A percentile compares a stretch with the other conserved stretches of the same genome.
phyloP scores from a whole-genome alignment of 2,888 invertebrate genomes.

The Phalangium opilio region DNA sequence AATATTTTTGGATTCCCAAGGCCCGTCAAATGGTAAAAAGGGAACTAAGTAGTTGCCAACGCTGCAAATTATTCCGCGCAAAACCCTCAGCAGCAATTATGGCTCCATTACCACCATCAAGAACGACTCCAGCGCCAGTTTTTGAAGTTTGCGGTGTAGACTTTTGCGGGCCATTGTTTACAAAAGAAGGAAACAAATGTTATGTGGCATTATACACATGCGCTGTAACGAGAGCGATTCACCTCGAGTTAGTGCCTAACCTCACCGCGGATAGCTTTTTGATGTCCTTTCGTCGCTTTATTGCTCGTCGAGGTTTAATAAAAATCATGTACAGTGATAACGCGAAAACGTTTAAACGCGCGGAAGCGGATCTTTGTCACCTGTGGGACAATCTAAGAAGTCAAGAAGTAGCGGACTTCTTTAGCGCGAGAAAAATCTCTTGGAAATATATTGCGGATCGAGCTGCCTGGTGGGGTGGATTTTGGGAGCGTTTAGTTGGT shows the following conservation, averaged over 20 bases:
- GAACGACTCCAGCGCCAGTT: neutral
- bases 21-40: neutral
- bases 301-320: constrained; percentile 1
- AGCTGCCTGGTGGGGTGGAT: no score
- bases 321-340: neutral
- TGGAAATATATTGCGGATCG: no score
- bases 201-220: no score
- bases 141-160: no score
- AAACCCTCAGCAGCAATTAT: neutral
- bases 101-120: neutral
- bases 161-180: no score
- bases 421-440: no score
- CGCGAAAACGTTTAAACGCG: constrained; percentile 3
- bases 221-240: no score
- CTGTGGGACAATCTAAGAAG: neutral
- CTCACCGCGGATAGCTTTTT: neutral
- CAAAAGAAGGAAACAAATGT: no score
- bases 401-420: no score
- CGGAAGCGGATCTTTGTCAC: neutral
- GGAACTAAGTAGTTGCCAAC: neutral
- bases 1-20: constrained; percentile 1
- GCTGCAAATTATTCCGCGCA: neutral
- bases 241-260: no score
- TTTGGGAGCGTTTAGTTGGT: no score
- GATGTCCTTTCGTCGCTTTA: constrained; percentile 1